Evolutionary conservation across 2,888 invertebrate species (phyloP), one percentile per base, ranked within the genome.

Genomic region (Diarsia rubi): DNA sequence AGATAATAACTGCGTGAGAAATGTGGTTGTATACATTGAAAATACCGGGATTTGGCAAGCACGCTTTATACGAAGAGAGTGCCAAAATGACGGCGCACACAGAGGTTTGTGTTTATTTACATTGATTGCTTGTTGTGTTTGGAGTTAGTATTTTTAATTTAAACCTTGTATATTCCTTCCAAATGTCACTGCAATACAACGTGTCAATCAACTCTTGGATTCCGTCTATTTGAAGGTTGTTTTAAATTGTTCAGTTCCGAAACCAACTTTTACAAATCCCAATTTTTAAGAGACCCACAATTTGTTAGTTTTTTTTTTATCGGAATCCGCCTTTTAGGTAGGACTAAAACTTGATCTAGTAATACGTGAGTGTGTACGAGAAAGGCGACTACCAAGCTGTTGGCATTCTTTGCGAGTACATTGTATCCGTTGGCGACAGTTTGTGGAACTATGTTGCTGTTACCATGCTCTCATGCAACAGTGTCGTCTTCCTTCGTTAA

Each of bases 51-150:
- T 88, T 93, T 94, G 94, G 93, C 94, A 91, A 88, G 80, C 85
- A 78, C 79, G 71, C 82, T 84, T 81, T 78, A 84, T 82, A 83
- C 76, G 89, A 83, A 78, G 86, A 83, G 79, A 86, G 90, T 93
- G 95, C 95, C 95, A 95, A 93, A 83, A 95, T 95, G 95, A 89
- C 85, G 88, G 69, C 84, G 75, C 87, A 86, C 79, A 82, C 76
- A 75, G 82, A 90, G 92, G 93, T 92, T 87, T 93, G 91, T 93
- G 93, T 90, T 90, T 92, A 90, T 91, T 90, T 91, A 90, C 88
- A 78, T 82, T 73, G 72, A 47, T 68, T 72, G 54, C 37, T 73
- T 63, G 72, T 73, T 77, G 64, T 81, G 64, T 78, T 82, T 73
- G 16, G 62, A 70, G 63, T 63, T 75, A 65, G 54, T 72, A 71